Conservation (phyloP, 2,888 invertebrate genomes). For the Hirtodrosophila alboralis region DNA sequence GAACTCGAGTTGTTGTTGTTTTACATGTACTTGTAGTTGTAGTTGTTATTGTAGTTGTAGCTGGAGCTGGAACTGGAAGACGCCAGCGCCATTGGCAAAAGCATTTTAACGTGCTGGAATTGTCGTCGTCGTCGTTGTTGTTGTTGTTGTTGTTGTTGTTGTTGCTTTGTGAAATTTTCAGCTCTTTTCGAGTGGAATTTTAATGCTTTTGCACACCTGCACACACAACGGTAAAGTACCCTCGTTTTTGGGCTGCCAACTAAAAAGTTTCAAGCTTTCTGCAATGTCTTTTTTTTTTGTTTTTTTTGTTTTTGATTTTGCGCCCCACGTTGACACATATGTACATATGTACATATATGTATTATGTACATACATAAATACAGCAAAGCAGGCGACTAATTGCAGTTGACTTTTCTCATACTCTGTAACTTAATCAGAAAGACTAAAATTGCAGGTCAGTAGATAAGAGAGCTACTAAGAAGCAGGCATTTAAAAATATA, state of each 20-base stretch:
- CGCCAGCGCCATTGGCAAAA: slow-evolving; percentile 44
- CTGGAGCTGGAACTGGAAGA: slow-evolving; percentile 40
- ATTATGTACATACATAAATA: slow-evolving; percentile 9
- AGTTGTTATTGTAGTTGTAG: slow-evolving; percentile 15
- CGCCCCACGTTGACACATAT: slow-evolving; percentile 31
- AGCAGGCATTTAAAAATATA: slow-evolving; percentile 12
- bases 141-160: slow-evolving; percentile 10
- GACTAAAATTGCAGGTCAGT: slow-evolving; percentile 28
- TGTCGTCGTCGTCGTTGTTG: slow-evolving; percentile 19
- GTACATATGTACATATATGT: slow-evolving; percentile 6
- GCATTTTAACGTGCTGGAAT: slow-evolving; percentile 33
- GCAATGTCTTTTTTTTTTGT: no score
- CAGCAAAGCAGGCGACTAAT: slow-evolving; percentile 39
- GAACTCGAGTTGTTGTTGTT: slow-evolving; percentile 16
- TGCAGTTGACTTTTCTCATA: slow-evolving; percentile 39
- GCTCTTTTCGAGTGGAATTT: slow-evolving; percentile 72
- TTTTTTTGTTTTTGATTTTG: slow-evolving; percentile 36
- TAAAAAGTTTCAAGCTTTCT: slow-evolving; percentile 55
- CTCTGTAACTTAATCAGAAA: slow-evolving; percentile 35
- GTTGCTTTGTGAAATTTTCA: slow-evolving; percentile 61
- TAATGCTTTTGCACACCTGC: slow-evolving; percentile 79
- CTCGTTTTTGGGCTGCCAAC: slow-evolving; percentile 74
- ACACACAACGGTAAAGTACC: slow-evolving; percentile 72
- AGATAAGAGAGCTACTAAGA: slow-evolving; percentile 31
- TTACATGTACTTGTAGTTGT: no score